A percentile compares a stretch with the other conserved stretches of the same genome.
Conservation (phyloP, 2,113 vertebrate species). For the Ardeotis arabs region DNA sequence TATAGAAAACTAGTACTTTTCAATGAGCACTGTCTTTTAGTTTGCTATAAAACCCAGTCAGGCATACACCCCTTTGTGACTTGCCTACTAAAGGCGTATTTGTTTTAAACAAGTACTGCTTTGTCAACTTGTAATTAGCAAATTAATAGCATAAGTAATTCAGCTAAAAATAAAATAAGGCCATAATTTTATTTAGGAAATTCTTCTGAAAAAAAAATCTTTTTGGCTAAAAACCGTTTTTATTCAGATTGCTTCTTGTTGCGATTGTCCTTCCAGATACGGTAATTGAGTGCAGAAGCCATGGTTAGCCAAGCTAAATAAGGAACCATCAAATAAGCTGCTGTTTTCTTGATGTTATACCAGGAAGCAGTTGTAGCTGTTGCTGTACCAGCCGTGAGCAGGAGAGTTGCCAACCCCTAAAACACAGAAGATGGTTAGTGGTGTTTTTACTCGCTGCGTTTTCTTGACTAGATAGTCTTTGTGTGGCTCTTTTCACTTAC, state of each 20-base stretch:
- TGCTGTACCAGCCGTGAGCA: constrained; percentile 57
- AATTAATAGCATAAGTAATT: neutral
- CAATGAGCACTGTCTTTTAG: neutral
- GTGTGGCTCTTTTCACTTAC: neutral
- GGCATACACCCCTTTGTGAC: neutral
- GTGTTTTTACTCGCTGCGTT: neutral
- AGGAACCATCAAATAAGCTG: constrained; percentile 77
- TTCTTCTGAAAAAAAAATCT: no score
- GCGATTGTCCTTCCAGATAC: constrained; percentile 75
- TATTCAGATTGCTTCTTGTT: constrained; percentile 26
- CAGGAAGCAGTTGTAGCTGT: constrained; percentile 72
- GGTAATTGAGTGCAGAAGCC: constrained; percentile 74
- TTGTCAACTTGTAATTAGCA: neutral
- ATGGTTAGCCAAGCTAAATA: constrained; percentile 81
- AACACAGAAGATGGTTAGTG: constrained; percentile 36
- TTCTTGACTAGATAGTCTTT: neutral
- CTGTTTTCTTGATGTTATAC: constrained; percentile 72
- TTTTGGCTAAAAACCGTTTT: neutral
- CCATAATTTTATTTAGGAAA: neutral
- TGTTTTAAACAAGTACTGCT: neutral
- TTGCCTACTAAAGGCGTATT: neutral
- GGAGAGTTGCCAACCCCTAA: constrained; percentile 74
- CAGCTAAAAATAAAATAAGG: neutral
- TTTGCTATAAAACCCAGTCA: neutral
- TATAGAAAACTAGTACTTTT: neutral